Evolutionary conservation across 2,113 vertebrate species (phyloP).

Genomic region (Antechinus stuartii): DNA sequence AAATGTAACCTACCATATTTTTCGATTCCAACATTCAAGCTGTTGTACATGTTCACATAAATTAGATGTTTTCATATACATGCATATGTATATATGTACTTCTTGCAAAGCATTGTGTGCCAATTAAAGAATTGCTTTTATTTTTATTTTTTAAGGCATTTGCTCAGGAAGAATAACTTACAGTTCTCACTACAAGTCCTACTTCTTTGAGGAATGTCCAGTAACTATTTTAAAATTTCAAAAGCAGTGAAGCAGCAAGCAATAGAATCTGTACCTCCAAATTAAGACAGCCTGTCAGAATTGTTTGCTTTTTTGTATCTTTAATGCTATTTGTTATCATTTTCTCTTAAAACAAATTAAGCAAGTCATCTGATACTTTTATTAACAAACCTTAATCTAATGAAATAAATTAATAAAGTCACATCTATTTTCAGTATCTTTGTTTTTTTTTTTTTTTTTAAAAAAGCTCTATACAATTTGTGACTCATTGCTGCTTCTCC

Average conservation of each 20-base stretch:
- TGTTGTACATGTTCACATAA: neutral
- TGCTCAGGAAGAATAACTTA: conserved; percentile 32
- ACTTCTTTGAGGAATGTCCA: conserved; percentile 47
- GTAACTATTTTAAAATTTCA: conserved; percentile 62
- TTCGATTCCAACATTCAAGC: neutral
- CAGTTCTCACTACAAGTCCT: conserved; percentile 15
- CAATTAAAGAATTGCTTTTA: neutral
- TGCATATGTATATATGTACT: neutral
- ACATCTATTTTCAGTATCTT: conserved; percentile 90
- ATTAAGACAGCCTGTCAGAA: conserved; percentile 31
- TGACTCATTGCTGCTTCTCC: conserved; percentile 84
- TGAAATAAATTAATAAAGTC: conserved; percentile 84
- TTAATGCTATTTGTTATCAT: conserved; percentile 62
- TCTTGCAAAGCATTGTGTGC: neutral
- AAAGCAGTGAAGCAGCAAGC: conserved; percentile 47
- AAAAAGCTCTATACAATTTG: conserved; percentile 82
- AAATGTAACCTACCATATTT: neutral
- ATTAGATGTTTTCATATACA: neutral
- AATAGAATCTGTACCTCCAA: neutral
- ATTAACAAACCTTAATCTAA: conserved; percentile 83
- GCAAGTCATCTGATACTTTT: conserved; percentile 86
- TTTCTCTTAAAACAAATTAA: conserved; percentile 83
- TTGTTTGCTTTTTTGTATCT: conserved; percentile 65
- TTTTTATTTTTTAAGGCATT: neutral
- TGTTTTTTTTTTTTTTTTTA: conserved; percentile 68